A percentile compares a stretch with the other conserved stretches of the same genome.
These are phyloP conservation scores for Adelosebastes latens DNA, from an alignment of 2,797 vertebrate species.

Conservation along the genomic window DNA sequence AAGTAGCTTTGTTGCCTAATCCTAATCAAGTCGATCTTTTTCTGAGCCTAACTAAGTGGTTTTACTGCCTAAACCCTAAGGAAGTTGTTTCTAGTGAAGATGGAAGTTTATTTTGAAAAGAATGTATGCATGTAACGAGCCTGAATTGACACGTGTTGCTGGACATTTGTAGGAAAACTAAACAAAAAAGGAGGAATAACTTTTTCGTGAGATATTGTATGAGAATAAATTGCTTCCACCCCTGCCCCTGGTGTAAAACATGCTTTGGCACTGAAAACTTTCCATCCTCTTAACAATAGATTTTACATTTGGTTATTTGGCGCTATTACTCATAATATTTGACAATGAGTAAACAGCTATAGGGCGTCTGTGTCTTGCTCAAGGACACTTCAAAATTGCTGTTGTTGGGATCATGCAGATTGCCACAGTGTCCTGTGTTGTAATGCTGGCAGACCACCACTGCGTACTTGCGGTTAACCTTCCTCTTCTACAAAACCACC, in stretches of 20 bases:
- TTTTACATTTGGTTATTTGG: neutral
- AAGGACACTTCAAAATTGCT: neutral
- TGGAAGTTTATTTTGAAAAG: too few relatives aligned
- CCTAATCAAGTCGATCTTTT: too few relatives aligned
- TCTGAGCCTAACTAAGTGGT: too few relatives aligned
- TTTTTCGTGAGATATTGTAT: neutral
- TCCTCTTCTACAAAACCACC: constrained; percentile 17
- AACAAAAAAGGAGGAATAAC: too few relatives aligned
- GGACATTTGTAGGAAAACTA: accelerated
- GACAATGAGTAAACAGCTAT: neutral
- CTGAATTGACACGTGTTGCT: too few relatives aligned
- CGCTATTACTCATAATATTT: neutral
- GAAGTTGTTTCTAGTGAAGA: too few relatives aligned
- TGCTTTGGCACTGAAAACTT: neutral
- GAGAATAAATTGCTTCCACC: neutral
- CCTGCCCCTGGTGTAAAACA: neutral
- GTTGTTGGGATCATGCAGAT: neutral
- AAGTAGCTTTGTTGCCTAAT: too few relatives aligned
- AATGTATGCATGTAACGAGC: too few relatives aligned
- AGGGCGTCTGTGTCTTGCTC: neutral
- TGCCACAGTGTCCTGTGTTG: neutral
- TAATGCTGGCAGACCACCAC: neutral
- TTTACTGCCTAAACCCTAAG: too few relatives aligned
- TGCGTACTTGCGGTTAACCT: constrained; percentile 22
- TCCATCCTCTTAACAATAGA: neutral